Evolutionary conservation across 2,797 vertebrate species (phyloP).

Genomic region (Sebastes paucispinis): DNA sequence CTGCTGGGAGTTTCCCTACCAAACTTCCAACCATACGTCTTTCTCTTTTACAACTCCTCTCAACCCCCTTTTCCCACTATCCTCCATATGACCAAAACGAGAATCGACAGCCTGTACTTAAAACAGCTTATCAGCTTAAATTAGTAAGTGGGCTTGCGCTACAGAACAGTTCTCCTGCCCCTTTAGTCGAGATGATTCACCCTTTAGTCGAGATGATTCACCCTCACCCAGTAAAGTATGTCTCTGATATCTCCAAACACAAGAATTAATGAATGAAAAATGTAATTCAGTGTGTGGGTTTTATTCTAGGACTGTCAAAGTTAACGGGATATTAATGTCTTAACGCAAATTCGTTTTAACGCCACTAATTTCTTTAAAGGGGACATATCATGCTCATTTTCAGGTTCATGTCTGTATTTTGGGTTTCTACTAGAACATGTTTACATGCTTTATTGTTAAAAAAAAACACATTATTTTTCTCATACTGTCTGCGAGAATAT

Average conservation of each 20-base stretch:
- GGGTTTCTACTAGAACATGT: too few species aligned
- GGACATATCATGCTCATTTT: too few species aligned
- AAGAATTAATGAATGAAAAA: constrained; percentile 7
- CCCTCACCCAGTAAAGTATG: background rate
- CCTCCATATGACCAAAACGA: background rate
- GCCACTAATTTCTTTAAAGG: too few species aligned
- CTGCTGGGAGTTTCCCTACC: constrained; percentile 4
- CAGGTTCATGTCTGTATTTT: too few species aligned
- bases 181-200: background rate
- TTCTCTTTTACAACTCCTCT: background rate
- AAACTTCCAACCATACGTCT: background rate
- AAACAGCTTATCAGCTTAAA: constrained; percentile 1
- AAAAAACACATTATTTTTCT: too few species aligned
- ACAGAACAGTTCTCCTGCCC: background rate
- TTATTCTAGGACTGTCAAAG: too few species aligned
- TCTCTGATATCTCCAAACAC: background rate
- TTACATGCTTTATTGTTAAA: too few species aligned
- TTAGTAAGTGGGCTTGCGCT: background rate
- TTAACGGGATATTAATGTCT: too few species aligned
- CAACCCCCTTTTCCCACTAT: background rate
- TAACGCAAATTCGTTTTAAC: too few species aligned
- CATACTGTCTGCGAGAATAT: too few species aligned
- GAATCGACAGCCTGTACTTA: background rate
- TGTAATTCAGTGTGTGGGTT: background rate
- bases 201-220: background rate